phyloP scores from a whole-genome alignment of 1,140 invertebrate species.

The Arion vulgaris region DNA sequence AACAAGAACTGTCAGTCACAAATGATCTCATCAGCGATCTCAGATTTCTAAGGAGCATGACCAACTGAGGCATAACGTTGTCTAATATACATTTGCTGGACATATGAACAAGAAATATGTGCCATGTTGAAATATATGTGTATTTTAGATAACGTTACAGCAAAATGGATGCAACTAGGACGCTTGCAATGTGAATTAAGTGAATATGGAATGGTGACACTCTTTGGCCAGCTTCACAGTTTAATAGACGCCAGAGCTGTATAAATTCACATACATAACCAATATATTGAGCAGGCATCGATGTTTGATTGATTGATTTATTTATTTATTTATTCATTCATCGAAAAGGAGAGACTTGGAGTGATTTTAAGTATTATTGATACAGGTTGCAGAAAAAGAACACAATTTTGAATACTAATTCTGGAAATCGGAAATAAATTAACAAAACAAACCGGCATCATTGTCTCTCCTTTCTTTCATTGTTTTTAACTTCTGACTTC shows the following conservation, averaged over 20 bases:
- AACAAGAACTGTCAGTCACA: background rate
- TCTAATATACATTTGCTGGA: background rate
- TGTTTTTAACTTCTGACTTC: too few species aligned
- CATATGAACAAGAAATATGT: background rate
- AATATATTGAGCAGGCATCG: background rate
- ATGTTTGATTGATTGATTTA: background rate
- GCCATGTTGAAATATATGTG: background rate
- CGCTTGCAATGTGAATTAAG: slow-evolving; percentile 23
- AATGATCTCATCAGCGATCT: background rate
- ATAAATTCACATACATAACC: background rate
- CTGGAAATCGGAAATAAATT: too few species aligned
- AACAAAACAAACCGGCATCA: too few species aligned
- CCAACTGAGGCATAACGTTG: background rate
- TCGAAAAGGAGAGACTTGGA: too few species aligned
- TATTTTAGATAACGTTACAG: background rate
- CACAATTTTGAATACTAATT: too few species aligned
- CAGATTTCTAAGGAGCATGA: background rate
- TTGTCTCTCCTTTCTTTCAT: too few species aligned
- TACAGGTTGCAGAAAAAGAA: too few species aligned
- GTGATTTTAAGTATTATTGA: too few species aligned
- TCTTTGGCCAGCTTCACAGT: slow-evolving; percentile 34
- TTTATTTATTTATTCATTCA: background rate
- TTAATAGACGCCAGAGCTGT: background rate
- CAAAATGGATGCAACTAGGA: background rate
- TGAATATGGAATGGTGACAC: slow-evolving; percentile 40